A percentile compares a stretch with the other conserved stretches of the same genome.
phyloP scores from a whole-genome alignment of 2,113 vertebrate genomes.

The Phalacrocorax pelagicus region DNA sequence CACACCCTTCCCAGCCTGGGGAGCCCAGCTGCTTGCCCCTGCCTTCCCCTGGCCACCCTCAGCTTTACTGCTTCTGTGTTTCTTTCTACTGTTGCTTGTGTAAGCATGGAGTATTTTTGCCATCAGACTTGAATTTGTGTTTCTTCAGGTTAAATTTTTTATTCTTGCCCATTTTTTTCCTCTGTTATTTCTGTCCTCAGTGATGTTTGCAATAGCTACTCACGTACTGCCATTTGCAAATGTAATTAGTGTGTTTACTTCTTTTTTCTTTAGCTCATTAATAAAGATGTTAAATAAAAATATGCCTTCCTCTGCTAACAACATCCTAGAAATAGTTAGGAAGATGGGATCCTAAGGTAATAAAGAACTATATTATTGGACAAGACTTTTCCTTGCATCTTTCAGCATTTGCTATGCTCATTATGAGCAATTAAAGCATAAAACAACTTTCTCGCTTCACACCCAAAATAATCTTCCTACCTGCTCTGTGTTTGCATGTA shows the following conservation, averaged over 20 bases:
- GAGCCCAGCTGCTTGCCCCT: too few species aligned
- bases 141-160: background rate
- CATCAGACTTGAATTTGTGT: background rate
- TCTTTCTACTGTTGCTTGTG: background rate
- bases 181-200: slow-evolving; percentile 74
- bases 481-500: background rate
- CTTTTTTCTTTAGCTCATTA: slow-evolving; percentile 80
- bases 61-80: background rate
- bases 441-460: slow-evolving; percentile 30
- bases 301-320: slow-evolving; percentile 77
- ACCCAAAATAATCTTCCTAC: slow-evolving; percentile 6
- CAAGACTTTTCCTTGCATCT: slow-evolving; percentile 48
- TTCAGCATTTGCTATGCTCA: slow-evolving; percentile 35
- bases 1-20: background rate
- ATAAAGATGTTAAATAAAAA: slow-evolving; percentile 85
- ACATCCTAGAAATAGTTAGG: slow-evolving; percentile 57
- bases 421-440: slow-evolving; percentile 55
- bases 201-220: slow-evolving; percentile 79
- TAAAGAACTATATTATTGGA: slow-evolving; percentile 60
- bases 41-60: too few species aligned
- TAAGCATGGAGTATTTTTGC: background rate
- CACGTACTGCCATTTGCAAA: slow-evolving; percentile 82
- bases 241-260: slow-evolving; percentile 81
- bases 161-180: slow-evolving; percentile 56
- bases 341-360: slow-evolving; percentile 56